Evolutionary conservation across 1,140 invertebrate species (phyloP), one percentile per base, ranked within the genome.

Genomic region (Tachypleus tridentatus): DNA sequence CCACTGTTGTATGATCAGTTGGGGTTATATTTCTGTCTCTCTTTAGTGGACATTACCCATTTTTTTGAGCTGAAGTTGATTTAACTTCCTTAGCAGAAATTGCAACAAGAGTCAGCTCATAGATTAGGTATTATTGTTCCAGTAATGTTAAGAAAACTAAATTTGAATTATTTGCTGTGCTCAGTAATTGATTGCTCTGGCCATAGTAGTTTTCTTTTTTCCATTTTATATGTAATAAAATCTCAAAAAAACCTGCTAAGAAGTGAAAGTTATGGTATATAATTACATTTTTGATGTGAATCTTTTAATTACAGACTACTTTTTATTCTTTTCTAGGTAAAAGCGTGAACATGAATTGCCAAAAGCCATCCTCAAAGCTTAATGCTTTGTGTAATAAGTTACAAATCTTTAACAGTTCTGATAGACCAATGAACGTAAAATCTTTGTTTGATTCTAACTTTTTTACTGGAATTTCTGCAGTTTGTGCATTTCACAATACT

Each of bases 1-100:
- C 87, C 69, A 86, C 95, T 66, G 92, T 95, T 78, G 82, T 93
- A 62, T 95, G 92, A 91, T 88, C 91, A 52, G 84, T 84, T 57
- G 92, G 92, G 54, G 86, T 94, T 4, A 91, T 94, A 64, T 83
- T 94, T 71, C 75, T 92, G 4, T 87, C 85, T 61, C 84, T 91
- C 64, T 77, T 93, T 4, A 87, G 85, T 71, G 84, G 84, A 11
- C 83, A 87, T 3, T 89, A 89, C 79, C 88, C 88, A 51, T 89
- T 94, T 74, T 91, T 94, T 73, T 83, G 85, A 66, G 87, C 87
- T 5, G 82, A 84, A 56, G 88, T 92, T 76, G 89, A 92, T 73
- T 78, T 87, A 59, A 84, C 85, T 49, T 88, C 89, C 51, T 77
- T 94, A 51, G 86, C 88, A 60, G 91, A 94, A 81, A 86, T 94